Evolutionary conservation across 2,797 vertebrate species (phyloP).

Genomic region (Cossypha niveicapilla): DNA sequence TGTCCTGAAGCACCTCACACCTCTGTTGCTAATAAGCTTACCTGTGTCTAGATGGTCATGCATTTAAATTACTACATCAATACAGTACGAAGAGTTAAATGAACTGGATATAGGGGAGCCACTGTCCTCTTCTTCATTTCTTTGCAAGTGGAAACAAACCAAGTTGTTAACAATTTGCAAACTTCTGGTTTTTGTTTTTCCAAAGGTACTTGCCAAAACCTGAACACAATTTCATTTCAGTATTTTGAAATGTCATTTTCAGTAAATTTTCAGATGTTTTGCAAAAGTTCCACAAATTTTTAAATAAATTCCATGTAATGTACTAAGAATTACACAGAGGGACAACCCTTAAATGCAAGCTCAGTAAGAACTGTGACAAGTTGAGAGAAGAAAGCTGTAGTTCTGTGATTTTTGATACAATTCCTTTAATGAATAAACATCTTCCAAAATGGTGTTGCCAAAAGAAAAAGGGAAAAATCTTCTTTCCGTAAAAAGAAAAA

Average conservation of each 20-base stretch:
- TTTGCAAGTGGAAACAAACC: neutral
- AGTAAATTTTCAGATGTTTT: neutral
- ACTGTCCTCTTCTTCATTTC: neutral
- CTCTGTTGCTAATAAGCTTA: neutral
- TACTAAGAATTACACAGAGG: neutral
- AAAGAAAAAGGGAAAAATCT: neutral
- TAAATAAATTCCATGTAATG: neutral
- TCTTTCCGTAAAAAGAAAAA: neutral
- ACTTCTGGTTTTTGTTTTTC: neutral
- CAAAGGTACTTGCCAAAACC: neutral
- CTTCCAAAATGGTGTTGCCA: neutral
- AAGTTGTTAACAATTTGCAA: neutral
- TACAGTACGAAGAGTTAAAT: neutral
- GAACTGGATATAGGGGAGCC: neutral
- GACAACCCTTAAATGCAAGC: neutral
- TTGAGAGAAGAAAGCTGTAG: neutral
- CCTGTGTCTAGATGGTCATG: neutral
- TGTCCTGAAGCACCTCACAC: neutral
- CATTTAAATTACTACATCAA: neutral
- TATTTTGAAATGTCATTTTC: constrained; percentile 17
- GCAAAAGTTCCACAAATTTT: neutral
- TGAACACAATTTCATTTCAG: neutral
- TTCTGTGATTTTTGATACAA: neutral
- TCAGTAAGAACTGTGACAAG: neutral
- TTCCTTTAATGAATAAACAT: neutral